These are phyloP conservation scores for Clarias macrocephalus DNA, from an alignment of 2,113 vertebrate species.

Conservation along the genomic window DNA sequence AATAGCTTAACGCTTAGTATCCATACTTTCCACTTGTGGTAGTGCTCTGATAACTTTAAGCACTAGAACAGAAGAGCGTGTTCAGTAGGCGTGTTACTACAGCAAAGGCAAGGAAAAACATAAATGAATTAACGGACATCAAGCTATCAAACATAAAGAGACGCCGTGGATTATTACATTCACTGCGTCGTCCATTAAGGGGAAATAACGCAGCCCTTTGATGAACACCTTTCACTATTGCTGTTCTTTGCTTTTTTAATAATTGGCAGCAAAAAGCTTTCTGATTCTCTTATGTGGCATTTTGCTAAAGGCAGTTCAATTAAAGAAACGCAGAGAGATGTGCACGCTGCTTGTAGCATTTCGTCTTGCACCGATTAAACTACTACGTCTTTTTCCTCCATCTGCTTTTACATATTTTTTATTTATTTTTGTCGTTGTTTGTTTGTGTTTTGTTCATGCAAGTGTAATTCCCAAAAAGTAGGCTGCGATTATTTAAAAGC, in stretches of 20 bases:
- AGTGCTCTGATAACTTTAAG: neutral
- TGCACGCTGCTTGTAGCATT: neutral
- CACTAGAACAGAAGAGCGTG: neutral
- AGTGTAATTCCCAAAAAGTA: conserved; percentile 46
- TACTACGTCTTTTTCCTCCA: conserved; percentile 19
- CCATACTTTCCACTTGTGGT: neutral
- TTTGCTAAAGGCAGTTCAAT: neutral
- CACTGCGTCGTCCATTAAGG: neutral
- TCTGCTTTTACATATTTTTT: neutral
- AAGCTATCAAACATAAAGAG: neutral
- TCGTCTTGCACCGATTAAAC: conserved; percentile 30
- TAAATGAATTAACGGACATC: no score
- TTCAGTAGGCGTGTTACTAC: neutral
- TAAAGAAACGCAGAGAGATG: neutral
- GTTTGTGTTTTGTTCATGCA: conserved; percentile 12
- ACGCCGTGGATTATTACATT: neutral
- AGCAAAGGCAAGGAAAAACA: no score
- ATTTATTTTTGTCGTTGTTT: neutral
- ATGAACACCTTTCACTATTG: neutral
- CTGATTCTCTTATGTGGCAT: neutral
- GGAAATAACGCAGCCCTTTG: neutral
- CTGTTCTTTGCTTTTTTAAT: neutral
- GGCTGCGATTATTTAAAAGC: conserved; percentile 61
- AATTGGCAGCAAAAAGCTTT: neutral
- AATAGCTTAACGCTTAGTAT: neutral